Evolutionary conservation across 2,113 vertebrate species (phyloP).

Genomic region (Dicerorhinus sumatrensis): DNA sequence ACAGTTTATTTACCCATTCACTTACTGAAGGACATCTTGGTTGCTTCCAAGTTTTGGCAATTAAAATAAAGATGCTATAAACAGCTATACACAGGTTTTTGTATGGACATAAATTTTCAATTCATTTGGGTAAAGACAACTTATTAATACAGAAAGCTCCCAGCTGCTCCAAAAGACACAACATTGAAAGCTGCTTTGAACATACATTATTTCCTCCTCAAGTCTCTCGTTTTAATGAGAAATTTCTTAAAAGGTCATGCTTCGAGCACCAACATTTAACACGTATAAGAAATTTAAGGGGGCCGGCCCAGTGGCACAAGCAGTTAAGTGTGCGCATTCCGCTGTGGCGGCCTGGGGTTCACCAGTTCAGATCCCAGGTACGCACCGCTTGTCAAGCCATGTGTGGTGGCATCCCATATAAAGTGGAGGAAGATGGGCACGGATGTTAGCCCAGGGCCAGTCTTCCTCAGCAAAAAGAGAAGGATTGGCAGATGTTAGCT

Average conservation of each 20-base stretch:
- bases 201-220: background rate
- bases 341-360: too few species aligned
- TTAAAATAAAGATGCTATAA: background rate
- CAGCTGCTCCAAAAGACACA: slow-evolving; percentile 6
- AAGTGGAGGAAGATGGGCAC: too few species aligned
- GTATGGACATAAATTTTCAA: background rate
- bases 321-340: too few species aligned
- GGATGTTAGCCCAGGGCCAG: too few species aligned
- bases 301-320: too few species aligned
- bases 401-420: too few species aligned
- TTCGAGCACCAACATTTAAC: background rate
- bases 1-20: background rate
- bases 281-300: background rate
- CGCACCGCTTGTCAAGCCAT: too few species aligned
- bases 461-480: too few species aligned
- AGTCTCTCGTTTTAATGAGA: background rate
- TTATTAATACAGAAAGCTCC: background rate
- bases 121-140: background rate
- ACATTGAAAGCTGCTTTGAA: background rate
- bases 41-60: background rate
- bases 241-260: background rate
- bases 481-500: too few species aligned
- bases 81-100: background rate
- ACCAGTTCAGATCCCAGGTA: too few species aligned
- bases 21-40: background rate